phyloP scores from a whole-genome alignment of 2,888 invertebrate species.

The Volucella zonaria region DNA sequence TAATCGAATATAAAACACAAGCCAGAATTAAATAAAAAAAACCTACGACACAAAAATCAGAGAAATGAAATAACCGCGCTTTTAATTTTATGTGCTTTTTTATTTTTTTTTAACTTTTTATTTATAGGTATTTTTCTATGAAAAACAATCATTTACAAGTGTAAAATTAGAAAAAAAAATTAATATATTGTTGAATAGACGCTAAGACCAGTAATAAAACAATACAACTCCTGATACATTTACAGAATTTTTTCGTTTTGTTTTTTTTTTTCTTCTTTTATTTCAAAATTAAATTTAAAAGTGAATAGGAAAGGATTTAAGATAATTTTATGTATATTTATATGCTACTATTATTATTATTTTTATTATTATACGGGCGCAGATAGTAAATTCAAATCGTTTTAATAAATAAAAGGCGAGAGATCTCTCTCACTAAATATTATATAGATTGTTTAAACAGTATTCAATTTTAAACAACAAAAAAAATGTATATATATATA shows the following conservation, averaged over 20 bases:
- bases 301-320: slow-evolving; percentile 43
- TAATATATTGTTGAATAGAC: slow-evolving; percentile 65
- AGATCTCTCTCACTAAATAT: slow-evolving; percentile 20
- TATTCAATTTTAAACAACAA: slow-evolving; percentile 34
- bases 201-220: slow-evolving; percentile 70
- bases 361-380: slow-evolving; percentile 44
- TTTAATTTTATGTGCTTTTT: slow-evolving; percentile 56
- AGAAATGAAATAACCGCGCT: slow-evolving; percentile 26
- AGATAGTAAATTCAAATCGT: slow-evolving; percentile 43
- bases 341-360: slow-evolving; percentile 54
- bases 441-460: slow-evolving; percentile 28
- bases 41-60: background rate
- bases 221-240: slow-evolving; percentile 69
- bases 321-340: slow-evolving; percentile 41
- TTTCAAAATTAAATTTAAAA: slow-evolving; percentile 55
- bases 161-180: slow-evolving; percentile 67
- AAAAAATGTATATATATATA: background rate
- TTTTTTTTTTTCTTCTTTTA: slow-evolving; percentile 33
- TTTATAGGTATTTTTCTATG: slow-evolving; percentile 72
- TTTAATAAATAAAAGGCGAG: slow-evolving; percentile 52
- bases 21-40: slow-evolving; percentile 19
- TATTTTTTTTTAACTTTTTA: slow-evolving; percentile 67
- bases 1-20: slow-evolving; percentile 36
- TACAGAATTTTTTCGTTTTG: slow-evolving; percentile 46
- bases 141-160: slow-evolving; percentile 73